Conservation (phyloP, 2,113 vertebrate species). For the Copsychus sechellarum region DNA sequence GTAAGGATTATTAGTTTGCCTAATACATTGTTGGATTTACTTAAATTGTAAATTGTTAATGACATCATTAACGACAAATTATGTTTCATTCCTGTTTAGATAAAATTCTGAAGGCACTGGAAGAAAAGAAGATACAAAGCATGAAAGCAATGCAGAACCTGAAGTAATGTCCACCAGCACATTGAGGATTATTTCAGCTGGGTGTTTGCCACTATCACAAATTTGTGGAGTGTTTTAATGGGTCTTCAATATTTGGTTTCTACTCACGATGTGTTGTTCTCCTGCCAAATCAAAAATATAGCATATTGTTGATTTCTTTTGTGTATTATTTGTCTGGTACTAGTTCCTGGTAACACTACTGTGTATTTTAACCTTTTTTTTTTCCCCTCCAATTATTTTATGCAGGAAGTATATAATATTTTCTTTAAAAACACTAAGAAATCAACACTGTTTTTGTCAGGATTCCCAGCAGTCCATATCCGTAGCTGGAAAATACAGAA, state of each 20-base stretch:
- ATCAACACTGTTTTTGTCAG: not conserved
- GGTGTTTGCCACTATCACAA: not conserved
- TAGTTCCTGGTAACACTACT: not conserved
- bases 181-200: not conserved
- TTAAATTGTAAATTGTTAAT: not conserved
- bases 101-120: conserved; percentile 70
- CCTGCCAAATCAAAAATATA: conserved; percentile 25
- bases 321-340: not conserved
- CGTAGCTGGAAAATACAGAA: not conserved
- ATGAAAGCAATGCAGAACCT: conserved; percentile 59
- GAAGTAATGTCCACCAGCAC: conserved; percentile 41
- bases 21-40: not conserved
- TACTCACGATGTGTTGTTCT: conserved; percentile 22
- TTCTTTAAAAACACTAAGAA: not conserved
- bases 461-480: not conserved
- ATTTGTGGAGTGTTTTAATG: not conserved
- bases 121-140: conserved; percentile 73
- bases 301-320: conserved; percentile 18
- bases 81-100: conserved; percentile 64
- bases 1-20: not conserved
- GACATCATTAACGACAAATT: not conserved
- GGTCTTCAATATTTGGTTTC: not conserved
- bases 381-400: not conserved
- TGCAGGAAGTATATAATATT: not conserved
- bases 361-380: not conserved